Evolutionary conservation across 2,113 vertebrate genomes (phyloP).

Genomic region (Pelobates fuscus): DNA sequence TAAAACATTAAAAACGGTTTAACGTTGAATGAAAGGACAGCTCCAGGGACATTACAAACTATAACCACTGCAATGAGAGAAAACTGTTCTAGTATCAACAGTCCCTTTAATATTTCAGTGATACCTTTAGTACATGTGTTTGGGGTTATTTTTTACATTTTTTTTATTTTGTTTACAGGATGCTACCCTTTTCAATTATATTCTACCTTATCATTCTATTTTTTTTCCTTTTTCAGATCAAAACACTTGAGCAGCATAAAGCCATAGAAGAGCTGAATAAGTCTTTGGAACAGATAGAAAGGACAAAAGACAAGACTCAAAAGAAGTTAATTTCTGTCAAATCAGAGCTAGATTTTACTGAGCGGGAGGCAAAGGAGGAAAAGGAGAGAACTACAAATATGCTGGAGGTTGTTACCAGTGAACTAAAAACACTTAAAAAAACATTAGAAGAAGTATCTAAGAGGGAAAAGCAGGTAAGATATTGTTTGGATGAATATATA

Average conservation of each 20-base stretch:
- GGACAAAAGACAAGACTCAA: constrained; percentile 76
- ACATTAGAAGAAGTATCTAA: constrained; percentile 75
- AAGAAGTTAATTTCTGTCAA: constrained; percentile 67
- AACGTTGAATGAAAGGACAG: too few relatives aligned
- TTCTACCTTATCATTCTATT: too few relatives aligned
- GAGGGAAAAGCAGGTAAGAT: constrained; percentile 78
- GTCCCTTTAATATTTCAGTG: too few relatives aligned
- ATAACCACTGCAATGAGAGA: too few relatives aligned
- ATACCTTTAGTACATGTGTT: too few relatives aligned
- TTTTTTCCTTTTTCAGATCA: constrained; percentile 68
- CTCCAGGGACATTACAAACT: too few relatives aligned
- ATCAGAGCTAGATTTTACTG: constrained; percentile 72
- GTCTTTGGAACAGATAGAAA: constrained; percentile 73
- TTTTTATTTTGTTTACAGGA: too few relatives aligned
- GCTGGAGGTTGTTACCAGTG: constrained; percentile 63
- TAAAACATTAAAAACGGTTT: too few relatives aligned
- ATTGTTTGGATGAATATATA: too few relatives aligned
- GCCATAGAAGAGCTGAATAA: constrained; percentile 77
- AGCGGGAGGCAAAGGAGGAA: constrained; percentile 67
- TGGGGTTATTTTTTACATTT: too few relatives aligned
- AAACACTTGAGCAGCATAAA: constrained; percentile 81
- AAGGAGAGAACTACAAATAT: constrained; percentile 63
- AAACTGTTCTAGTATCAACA: too few relatives aligned
- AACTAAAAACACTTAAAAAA: constrained; percentile 70
- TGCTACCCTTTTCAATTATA: too few relatives aligned